Base-by-base conservation (phyloP, 1,140 invertebrate genomes). In the Stenopsyche tienmushanensis region DNA sequence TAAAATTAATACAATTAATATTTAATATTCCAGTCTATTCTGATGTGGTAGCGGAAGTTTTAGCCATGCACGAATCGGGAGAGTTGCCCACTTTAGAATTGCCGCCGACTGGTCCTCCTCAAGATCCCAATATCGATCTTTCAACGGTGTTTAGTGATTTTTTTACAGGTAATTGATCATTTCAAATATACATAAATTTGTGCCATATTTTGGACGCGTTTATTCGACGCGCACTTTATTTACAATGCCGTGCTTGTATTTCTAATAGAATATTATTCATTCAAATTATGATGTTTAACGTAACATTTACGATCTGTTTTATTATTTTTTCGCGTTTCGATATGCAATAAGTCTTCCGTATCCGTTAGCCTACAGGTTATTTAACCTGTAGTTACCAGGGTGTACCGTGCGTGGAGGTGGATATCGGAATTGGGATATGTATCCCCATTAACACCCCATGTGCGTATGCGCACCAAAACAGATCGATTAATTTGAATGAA, bases 371-470 rank as follows among this genome's bases (percentile, higher is more conserved):
- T n/a, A n/a, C n/a, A n/a, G n/a, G n/a, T n/a, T n/a, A n/a, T n/a
- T n/a, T n/a, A n/a, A n/a, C n/a, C n/a, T n/a, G n/a, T n/a, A n/a
- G n/a, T n/a, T n/a, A n/a, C n/a, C n/a, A n/a, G n/a, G n/a, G n/a
- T n/a, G n/a, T n/a, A n/a, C n/a, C n/a, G n/a, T n/a, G n/a, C n/a
- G n/a, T n/a, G n/a, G n/a, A n/a, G n/a, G n/a, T n/a, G n/a, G n/a
- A n/a, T n/a, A n/a, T n/a, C n/a, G n/a, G n/a, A n/a, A n/a, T n/a
- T n/a, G n/a, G n/a, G n/a, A n/a, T n/a, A n/a, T 17, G 85, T 73
- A 77, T 68, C 67, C 73, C 73, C 75, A 72, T 59, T 34, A 34
- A 34, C 29, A n/a, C n/a, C n/a, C n/a, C n/a, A n/a, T n/a, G n/a
- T n/a, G n/a, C n/a, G n/a, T n/a, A n/a, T n/a, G n/a, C n/a, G n/a